Percentiles rank a stretch among this genome's conserved stretches.
Conservation (phyloP, 2,888 invertebrate genomes). For the Endotricha flammealis region DNA sequence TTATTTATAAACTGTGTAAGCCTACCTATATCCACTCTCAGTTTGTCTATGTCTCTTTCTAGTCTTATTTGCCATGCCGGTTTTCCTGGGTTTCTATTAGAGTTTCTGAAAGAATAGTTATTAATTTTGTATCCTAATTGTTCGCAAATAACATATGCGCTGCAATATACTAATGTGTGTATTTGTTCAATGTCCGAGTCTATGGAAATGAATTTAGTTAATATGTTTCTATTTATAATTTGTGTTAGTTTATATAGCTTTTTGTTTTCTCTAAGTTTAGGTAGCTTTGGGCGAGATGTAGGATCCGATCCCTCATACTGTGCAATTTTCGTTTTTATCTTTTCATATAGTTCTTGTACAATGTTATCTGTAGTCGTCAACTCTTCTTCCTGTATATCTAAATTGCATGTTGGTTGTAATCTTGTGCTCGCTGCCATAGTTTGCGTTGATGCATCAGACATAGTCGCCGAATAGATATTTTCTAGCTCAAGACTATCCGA, state of each 20-base stretch:
- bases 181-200: neutral
- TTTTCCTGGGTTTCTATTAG: too few relatives aligned
- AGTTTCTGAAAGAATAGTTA: too few relatives aligned
- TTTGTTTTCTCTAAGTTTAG: neutral
- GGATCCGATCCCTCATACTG: neutral
- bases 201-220: neutral
- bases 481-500: too few relatives aligned
- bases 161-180: neutral
- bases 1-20: too few relatives aligned
- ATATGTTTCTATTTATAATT: neutral
- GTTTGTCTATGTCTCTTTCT: too few relatives aligned
- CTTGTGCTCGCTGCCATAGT: neutral
- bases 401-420: neutral
- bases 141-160: neutral
- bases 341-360: neutral
- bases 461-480: too few relatives aligned
- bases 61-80: too few relatives aligned
- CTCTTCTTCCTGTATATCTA: neutral
- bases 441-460: neutral
- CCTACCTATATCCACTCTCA: too few relatives aligned
- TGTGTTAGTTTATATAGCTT: neutral
- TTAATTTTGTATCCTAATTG: slow-evolving; percentile 1
- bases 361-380: neutral
- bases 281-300: neutral
- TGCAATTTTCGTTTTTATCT: neutral